Conservation (phyloP, 1,140 invertebrate species). For the Coptotermes formosanus region DNA sequence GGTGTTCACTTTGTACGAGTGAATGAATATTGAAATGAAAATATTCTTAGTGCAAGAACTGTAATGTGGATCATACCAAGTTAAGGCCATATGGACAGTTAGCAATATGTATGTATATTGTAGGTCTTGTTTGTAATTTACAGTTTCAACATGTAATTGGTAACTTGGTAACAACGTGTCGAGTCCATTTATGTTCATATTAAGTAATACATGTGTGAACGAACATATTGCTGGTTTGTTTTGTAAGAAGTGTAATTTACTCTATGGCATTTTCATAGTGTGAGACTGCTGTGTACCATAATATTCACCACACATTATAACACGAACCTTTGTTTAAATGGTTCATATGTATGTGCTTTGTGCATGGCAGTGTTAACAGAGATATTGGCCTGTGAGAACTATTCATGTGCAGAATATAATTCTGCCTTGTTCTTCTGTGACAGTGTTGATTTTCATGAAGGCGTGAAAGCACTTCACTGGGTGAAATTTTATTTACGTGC, state of each 20-base stretch:
- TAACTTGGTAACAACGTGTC: background rate
- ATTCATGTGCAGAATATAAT: background rate
- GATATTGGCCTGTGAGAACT: background rate
- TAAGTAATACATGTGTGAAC: too few relatives aligned
- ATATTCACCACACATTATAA: background rate
- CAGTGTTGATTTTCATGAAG: too few relatives aligned
- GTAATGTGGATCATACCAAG: slow-evolving; percentile 15
- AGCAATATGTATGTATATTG: background rate
- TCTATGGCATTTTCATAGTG: background rate
- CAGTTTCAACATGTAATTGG: background rate
- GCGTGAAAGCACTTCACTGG: background rate
- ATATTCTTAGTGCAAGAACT: background rate
- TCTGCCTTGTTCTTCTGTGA: too few relatives aligned
- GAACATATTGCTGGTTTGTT: background rate
- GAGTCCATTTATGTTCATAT: background rate
- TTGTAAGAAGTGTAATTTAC: background rate
- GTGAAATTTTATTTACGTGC: background rate
- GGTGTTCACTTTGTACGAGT: background rate
- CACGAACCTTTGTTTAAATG: background rate
- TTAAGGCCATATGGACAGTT: background rate
- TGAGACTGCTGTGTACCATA: slow-evolving; percentile 10
- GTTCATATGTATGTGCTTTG: background rate
- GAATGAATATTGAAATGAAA: background rate
- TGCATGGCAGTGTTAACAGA: background rate
- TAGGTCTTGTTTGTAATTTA: background rate